Evolutionary conservation across 2,888 invertebrate species (phyloP), one percentile per base, ranked within the genome.

Genomic region (Trisateles emortualis): DNA sequence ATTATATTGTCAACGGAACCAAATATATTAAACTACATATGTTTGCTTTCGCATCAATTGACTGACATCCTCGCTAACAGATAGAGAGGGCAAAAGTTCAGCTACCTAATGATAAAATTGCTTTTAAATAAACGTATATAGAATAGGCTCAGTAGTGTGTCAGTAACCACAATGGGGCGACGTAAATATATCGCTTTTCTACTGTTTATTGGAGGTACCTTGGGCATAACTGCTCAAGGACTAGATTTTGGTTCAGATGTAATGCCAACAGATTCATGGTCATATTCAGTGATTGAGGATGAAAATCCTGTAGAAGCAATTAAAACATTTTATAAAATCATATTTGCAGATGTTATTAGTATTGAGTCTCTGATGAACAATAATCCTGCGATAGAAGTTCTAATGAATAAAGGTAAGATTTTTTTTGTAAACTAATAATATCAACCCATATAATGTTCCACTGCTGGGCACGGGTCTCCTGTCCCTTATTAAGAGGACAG

Each of bases 321-420:
- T 4, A 43, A 14, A 11, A 19, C 13, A 0, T 19, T 46, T 16
- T 19, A 48, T 30, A 47, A 4, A 10, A 24, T 24, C 5, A 8
- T 32, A 4, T 32, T 43, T 5, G 24, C 38, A 6, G 10, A 33
- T 24, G 38, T 24, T 2, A n/a, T 19, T 0, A 48, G 33, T 11
- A 35, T 53, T 11, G 33, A 44, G 30, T 42, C 30, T 1, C 39
- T 53, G 0, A 29, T 53, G 10, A 40, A 9, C 6, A 14, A 32
- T 1, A 53, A 48, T 35, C 40, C 48, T 29, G 14, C 48, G 19
- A 26, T 53, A 33, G 56, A 46, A 5, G 52, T 19, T 26, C 11
- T 70, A 29, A 58, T 66, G 60, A 11, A 39, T 3, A 59, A 63
- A 61, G 57, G 70, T 70, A 45, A 29, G 29, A 38, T 16, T 5